phyloP scores from a whole-genome alignment of 2,888 invertebrate species.

The Brenthis daphne region DNA sequence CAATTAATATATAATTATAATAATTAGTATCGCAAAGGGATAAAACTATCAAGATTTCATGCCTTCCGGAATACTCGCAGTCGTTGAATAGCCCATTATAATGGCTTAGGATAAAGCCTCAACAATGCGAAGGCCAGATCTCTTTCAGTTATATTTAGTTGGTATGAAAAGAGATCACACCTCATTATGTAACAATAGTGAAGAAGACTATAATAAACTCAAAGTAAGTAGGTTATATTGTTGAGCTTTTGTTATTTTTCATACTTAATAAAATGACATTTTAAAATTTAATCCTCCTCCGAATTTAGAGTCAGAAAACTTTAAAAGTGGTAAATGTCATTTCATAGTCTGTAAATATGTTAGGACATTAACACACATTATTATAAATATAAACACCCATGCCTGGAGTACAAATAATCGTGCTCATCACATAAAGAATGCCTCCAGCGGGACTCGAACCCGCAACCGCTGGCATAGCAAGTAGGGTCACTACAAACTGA shows the following conservation, averaged over 20 bases:
- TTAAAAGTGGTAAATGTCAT: too few species aligned
- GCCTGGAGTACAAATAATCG: too few species aligned
- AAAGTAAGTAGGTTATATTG: not conserved
- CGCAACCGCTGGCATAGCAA: too few species aligned
- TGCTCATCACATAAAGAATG: too few species aligned
- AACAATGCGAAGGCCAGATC: slow-evolving; percentile 8
- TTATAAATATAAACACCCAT: too few species aligned
- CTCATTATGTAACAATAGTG: slow-evolving; percentile 12
- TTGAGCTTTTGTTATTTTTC: not conserved
- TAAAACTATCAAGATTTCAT: slow-evolving; percentile 12
- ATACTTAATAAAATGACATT: too few species aligned
- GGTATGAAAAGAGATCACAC: not conserved
- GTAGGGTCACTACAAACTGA: too few species aligned
- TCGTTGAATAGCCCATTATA: slow-evolving; percentile 15
- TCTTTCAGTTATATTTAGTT: slow-evolving; percentile 16
- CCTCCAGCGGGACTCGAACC: too few species aligned
- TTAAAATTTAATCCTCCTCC: too few species aligned
- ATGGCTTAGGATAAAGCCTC: slow-evolving; percentile 14
- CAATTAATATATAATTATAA: not conserved
- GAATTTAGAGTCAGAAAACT: too few species aligned
- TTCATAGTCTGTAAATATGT: too few species aligned
- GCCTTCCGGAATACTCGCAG: slow-evolving; percentile 6
- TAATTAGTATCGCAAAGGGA: not conserved
- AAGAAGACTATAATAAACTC: not conserved
- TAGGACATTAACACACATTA: too few species aligned